phyloP scores from a whole-genome alignment of 2,113 vertebrate genomes.

The Aviceda subcristata region DNA sequence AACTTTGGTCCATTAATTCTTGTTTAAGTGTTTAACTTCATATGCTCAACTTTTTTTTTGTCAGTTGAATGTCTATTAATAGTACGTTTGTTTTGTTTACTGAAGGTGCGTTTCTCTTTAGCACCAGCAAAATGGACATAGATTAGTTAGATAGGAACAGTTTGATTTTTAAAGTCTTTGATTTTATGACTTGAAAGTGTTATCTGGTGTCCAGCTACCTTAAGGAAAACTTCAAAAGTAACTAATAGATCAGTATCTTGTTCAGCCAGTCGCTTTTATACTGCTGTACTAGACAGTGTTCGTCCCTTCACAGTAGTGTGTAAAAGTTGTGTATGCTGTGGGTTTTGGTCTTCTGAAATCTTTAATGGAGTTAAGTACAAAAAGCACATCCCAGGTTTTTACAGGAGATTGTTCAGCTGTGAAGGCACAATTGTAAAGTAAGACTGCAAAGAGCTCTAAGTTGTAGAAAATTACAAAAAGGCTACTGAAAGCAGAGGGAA shows the following conservation, averaged over 20 bases:
- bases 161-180: neutral
- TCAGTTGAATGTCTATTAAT: neutral
- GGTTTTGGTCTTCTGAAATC: neutral
- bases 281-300: neutral
- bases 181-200: neutral
- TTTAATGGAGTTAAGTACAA: neutral
- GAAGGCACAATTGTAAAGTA: neutral
- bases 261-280: neutral
- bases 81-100: neutral
- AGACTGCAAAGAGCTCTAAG: neutral
- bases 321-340: neutral
- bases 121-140: neutral
- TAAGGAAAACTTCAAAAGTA: neutral
- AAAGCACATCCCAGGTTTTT: neutral
- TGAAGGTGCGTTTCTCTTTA: neutral
- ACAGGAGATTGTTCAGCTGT: neutral
- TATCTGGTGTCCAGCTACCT: neutral
- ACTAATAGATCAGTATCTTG: neutral
- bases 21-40: neutral
- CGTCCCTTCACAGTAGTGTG: neutral
- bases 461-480: neutral
- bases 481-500: neutral
- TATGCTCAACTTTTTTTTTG: neutral
- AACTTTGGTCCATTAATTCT: constrained; percentile 10
- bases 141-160: neutral